These are phyloP conservation scores for Girardia tigrina DNA, from an alignment of 2,888 invertebrate species.

Conservation along the genomic window DNA sequence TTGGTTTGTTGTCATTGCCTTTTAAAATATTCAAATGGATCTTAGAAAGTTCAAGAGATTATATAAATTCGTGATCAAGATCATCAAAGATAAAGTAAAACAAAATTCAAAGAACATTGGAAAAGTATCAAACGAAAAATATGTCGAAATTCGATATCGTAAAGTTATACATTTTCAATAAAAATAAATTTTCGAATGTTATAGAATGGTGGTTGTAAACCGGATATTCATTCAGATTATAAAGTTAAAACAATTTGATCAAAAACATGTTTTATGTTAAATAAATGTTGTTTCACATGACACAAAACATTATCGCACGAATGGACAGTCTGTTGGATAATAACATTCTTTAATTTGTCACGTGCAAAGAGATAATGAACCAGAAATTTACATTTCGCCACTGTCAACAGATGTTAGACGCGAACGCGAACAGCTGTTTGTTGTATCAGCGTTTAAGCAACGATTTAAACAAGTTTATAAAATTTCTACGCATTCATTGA, in stretches of 20 bases:
- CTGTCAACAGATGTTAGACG: neutral
- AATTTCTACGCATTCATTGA: neutral
- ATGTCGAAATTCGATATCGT: neutral
- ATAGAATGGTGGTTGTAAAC: neutral
- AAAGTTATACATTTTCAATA: too few relatives aligned
- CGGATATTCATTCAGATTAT: neutral
- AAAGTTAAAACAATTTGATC: neutral
- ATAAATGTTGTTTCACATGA: conserved; percentile 16
- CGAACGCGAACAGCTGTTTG: conserved; percentile 10
- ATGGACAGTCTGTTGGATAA: neutral
- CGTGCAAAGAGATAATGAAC: conserved; percentile 19
- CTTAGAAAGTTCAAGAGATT: too few relatives aligned
- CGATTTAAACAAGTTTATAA: neutral
- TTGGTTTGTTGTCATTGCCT: too few relatives aligned
- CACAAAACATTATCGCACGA: neutral
- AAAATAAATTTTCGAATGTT: neutral
- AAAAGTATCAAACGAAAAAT: neutral
- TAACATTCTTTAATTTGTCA: neutral
- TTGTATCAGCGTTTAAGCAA: conserved; percentile 5
- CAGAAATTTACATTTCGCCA: conserved; percentile 7
- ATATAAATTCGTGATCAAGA: too few relatives aligned
- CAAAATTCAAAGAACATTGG: neutral
- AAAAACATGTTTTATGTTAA: neutral
- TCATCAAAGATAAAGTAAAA: too few relatives aligned
- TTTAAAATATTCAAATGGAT: too few relatives aligned